Evolutionary conservation across 1,140 invertebrate genomes (phyloP), one percentile per base, ranked within the genome.

Genomic region (Notospermus geniculatus): DNA sequence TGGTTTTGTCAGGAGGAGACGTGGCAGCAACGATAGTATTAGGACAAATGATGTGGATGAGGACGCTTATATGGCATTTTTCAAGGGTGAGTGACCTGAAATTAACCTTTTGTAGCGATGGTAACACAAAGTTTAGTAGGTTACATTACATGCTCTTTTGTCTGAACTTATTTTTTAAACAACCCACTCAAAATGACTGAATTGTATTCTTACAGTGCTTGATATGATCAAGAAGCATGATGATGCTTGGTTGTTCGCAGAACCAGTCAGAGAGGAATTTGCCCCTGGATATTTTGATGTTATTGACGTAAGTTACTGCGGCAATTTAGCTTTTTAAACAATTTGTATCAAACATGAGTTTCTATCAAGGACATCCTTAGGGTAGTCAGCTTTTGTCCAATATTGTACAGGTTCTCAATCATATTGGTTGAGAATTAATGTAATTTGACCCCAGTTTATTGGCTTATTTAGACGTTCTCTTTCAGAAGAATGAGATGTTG

Each of bases 191-290:
- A n/a, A n/a, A n/a, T n/a, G n/a, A n/a, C n/a, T n/a, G n/a, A n/a
- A n/a, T n/a, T n/a, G n/a, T n/a, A n/a, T n/a, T 52, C 15, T 66
- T 70, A 11, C 62, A 76, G 72, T 74, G 41, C 25, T 76, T 30
- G 89, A 92, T 74, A 87, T 88, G 71, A 81, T 94, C 1, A 91
- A 91, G 72, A 87, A 88, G 70, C 91, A 93, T 73, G 87, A 90
- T 63, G 91, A 95, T 78, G 91, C 92, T 2, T 95, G 92, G 92
- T 92, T 92, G 1, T 95, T 95, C 78, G 83, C 90, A 69, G 90
- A 93, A 77, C 90, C 92, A 2, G 92, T 96, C 0, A 91, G 93
- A 59, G 92, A 95, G 77, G 89, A 91, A 71, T 92, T 90, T 76
- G 92, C 92, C 0, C 93, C 93, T 1, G 90, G 91, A 76, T 95